A percentile compares a stretch with the other conserved stretches of the same genome.
Conservation (phyloP, 2,888 invertebrate species). For the Xanthorhoe spadicearia region DNA sequence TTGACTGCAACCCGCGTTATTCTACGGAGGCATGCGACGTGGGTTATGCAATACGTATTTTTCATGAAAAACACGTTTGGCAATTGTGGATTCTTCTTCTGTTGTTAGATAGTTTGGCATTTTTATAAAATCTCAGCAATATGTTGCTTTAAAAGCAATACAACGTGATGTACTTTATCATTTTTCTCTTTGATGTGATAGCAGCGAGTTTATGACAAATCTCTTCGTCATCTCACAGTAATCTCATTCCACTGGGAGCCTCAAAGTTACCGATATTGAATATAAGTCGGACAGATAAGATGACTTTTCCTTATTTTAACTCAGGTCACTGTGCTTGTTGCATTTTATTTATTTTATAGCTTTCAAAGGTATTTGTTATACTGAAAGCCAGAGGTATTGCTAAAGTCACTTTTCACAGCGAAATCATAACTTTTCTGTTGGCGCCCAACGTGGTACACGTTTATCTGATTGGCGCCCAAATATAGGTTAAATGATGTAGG, state of each 20-base stretch:
- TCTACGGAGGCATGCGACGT: no score
- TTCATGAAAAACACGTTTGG: no score
- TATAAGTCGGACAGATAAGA: constrained; percentile 9
- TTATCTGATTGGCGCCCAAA: neutral
- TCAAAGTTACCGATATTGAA: constrained; percentile 11
- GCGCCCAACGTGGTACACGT: neutral
- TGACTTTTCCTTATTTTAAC: constrained; percentile 3
- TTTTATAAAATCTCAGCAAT: no score
- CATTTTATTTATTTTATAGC: neutral
- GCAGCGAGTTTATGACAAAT: no score
- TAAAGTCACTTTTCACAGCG: neutral
- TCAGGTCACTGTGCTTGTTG: neutral
- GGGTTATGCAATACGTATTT: no score
- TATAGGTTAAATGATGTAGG: neutral
- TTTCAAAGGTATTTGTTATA: neutral
- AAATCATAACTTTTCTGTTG: neutral
- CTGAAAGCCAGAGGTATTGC: neutral
- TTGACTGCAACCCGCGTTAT: no score
- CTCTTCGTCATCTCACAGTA: constrained; percentile 2
- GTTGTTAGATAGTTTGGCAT: no score
- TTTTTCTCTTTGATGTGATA: no score
- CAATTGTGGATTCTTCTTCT: no score
- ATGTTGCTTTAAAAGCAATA: no score
- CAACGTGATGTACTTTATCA: no score
- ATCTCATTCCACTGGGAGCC: constrained; percentile 6